These are phyloP conservation scores for Ormyrus rosae DNA, from an alignment of 2,888 invertebrate genomes.

Conservation along the genomic window DNA sequence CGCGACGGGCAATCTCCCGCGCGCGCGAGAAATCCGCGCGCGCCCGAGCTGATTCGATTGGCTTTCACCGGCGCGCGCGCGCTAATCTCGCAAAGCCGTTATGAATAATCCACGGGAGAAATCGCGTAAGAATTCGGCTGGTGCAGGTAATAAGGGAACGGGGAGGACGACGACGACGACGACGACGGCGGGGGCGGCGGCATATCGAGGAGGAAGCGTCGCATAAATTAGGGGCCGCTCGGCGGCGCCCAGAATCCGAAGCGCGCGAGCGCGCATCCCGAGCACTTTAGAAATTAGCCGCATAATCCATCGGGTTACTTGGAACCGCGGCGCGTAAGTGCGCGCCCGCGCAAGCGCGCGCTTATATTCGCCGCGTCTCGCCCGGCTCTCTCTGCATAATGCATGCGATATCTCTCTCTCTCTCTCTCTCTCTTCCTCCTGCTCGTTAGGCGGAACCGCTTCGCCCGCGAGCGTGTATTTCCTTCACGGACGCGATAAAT, in stretches of 20 bases:
- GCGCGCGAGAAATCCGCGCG: too few relatives aligned
- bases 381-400: slow-evolving; percentile 43
- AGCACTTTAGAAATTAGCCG: slow-evolving; percentile 71
- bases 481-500: slow-evolving; percentile 43
- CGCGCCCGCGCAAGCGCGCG: not conserved
- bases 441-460: slow-evolving; percentile 25
- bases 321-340: not conserved
- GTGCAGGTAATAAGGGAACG: too few relatives aligned
- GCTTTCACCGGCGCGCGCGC: too few relatives aligned
- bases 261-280: slow-evolving; percentile 44
- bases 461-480: slow-evolving; percentile 29
- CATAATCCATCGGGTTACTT: slow-evolving; percentile 65
- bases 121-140: too few relatives aligned
- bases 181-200: not conserved
- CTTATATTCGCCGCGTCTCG: slow-evolving; percentile 10
- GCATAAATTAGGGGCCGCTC: slow-evolving; percentile 63
- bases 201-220: slow-evolving; percentile 45
- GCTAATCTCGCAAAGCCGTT: too few relatives aligned
- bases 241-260: slow-evolving; percentile 36
- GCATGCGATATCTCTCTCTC: slow-evolving; percentile 35
- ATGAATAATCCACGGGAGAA: too few relatives aligned
- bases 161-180: too few relatives aligned
- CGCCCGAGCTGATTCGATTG: too few relatives aligned
- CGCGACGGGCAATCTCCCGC: too few relatives aligned
- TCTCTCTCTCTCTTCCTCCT: slow-evolving; percentile 6